Evolutionary conservation across 2,113 vertebrate species (phyloP).

Genomic region (Percina caprodes): DNA sequence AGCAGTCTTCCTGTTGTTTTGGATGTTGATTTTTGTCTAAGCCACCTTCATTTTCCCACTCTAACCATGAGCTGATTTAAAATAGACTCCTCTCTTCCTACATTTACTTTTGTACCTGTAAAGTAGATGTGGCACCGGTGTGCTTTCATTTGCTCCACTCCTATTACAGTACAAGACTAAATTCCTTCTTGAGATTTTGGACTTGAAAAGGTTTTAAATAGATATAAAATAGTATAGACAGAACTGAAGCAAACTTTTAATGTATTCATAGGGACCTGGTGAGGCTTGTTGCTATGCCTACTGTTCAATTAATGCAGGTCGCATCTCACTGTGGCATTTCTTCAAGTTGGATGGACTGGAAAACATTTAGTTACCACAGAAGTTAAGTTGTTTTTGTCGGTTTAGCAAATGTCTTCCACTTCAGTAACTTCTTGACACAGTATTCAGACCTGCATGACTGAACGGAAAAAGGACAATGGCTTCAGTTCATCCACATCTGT

Average conservation of each 20-base stretch:
- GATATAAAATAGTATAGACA: not conserved
- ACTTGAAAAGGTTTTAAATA: not conserved
- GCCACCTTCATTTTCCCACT: not conserved
- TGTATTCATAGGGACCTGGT: constrained; percentile 33
- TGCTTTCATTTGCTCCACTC: not conserved
- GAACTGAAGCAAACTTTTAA: not conserved
- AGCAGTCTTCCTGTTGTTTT: not conserved
- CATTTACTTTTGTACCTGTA: not conserved
- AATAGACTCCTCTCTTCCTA: not conserved
- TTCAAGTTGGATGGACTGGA: not conserved
- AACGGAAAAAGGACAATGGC: not conserved
- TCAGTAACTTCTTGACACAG: not conserved
- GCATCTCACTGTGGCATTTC: not conserved
- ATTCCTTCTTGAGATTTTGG: not conserved
- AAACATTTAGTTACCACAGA: not conserved
- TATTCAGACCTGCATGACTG: not conserved
- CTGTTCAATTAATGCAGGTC: constrained; percentile 27
- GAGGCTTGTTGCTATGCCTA: constrained; percentile 61
- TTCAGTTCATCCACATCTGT: too few species aligned
- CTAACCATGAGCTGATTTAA: not conserved
- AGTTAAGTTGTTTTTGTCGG: not conserved
- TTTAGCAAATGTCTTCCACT: not conserved
- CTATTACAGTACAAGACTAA: not conserved
- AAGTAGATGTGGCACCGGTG: not conserved
- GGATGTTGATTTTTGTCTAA: not conserved